Percentiles rank a stretch among this genome's conserved stretches.
phyloP scores from a whole-genome alignment of 2,888 invertebrate species.

The Callinectes sapidus region DNA sequence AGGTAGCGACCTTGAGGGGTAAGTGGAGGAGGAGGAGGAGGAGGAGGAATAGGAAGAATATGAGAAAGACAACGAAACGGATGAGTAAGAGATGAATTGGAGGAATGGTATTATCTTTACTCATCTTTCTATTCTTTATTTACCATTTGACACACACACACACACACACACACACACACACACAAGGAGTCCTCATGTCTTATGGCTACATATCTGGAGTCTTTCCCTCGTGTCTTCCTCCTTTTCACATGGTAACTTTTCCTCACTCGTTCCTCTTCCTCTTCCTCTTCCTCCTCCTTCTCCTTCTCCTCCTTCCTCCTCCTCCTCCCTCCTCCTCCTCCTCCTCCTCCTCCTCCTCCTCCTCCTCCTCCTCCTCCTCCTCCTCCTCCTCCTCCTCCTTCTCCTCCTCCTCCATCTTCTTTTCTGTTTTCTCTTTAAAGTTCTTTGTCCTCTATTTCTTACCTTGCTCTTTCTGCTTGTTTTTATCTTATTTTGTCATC shows the following conservation, averaged over 20 bases:
- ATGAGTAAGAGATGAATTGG: not conserved
- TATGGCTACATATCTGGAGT: not conserved
- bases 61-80: not conserved
- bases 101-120: not conserved
- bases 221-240: not conserved
- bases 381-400: not conserved
- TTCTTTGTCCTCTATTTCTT: not conserved
- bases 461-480: not conserved
- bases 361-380: too few relatives aligned
- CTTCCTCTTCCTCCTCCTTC: not conserved
- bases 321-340: not conserved
- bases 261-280: not conserved
- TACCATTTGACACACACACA: not conserved
- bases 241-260: not conserved
- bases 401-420: not conserved
- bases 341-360: not conserved
- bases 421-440: not conserved
- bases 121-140: not conserved
- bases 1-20: not conserved
- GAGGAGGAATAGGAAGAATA: not conserved
- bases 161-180: constrained; percentile 35
- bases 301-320: not conserved
- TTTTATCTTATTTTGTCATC: not conserved
- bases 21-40: not conserved
- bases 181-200: not conserved